Conservation (phyloP, 2,113 vertebrate genomes). For the Barnardius zonarius region DNA sequence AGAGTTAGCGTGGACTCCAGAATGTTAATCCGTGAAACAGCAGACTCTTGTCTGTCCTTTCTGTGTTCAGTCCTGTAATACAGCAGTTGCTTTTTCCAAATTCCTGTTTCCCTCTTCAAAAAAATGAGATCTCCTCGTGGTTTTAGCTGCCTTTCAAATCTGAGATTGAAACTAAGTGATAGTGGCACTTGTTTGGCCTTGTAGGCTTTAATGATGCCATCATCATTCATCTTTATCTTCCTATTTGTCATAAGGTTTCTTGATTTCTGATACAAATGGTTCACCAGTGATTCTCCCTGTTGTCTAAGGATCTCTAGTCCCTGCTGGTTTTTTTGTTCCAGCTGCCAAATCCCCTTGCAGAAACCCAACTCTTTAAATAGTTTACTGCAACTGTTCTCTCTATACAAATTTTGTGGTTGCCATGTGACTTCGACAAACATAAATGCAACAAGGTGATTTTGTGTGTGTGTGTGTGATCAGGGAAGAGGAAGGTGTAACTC, state of each 20-base stretch:
- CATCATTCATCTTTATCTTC: background rate
- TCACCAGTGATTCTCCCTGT: background rate
- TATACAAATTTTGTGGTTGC: background rate
- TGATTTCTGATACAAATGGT: background rate
- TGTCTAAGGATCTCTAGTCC: background rate
- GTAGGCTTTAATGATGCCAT: background rate
- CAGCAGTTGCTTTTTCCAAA: slow-evolving; percentile 5
- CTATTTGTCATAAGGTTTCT: background rate
- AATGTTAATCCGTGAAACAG: background rate
- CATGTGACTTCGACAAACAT: background rate
- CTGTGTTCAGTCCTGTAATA: slow-evolving; percentile 20
- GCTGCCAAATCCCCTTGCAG: background rate
- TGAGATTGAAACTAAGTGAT: background rate
- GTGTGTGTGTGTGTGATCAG: background rate
- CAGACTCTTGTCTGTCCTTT: background rate
- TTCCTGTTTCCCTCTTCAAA: background rate
- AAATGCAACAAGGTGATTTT: background rate
- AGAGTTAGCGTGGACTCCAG: background rate
- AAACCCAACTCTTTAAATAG: background rate
- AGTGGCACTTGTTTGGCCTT: background rate
- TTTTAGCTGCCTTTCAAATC: background rate
- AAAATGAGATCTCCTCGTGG: background rate
- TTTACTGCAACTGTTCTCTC: background rate
- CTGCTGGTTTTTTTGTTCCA: background rate
- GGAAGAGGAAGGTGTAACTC: background rate